These are phyloP conservation scores for Leptobrachium ailaonicum DNA, from an alignment of 2,113 vertebrate species.

Conservation along the genomic window DNA sequence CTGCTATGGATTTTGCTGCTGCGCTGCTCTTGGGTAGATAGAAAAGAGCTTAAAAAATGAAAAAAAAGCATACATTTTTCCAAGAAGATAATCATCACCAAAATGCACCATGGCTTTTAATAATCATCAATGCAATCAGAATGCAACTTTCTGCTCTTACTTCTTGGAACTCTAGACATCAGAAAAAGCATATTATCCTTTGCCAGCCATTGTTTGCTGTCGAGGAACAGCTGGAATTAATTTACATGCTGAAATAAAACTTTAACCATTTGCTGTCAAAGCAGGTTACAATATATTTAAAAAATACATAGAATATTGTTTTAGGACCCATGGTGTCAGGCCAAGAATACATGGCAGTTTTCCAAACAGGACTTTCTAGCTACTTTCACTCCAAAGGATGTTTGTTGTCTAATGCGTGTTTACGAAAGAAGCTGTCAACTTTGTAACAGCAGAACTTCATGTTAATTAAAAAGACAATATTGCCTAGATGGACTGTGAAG, in stretches of 20 bases:
- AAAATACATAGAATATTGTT: background rate
- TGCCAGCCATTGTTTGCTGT: conserved; percentile 6
- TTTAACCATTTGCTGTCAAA: conserved; percentile 1
- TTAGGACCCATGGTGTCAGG: background rate
- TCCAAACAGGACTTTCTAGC: conserved; percentile 4
- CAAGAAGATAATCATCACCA: background rate
- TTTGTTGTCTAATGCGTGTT: conserved; percentile 11
- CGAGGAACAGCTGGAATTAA: conserved; percentile 19
- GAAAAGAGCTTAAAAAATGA: background rate
- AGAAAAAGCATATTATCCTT: background rate
- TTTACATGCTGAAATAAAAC: background rate
- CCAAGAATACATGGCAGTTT: conserved; percentile 24
- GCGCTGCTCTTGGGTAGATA: background rate
- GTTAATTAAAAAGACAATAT: background rate
- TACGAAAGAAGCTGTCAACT: background rate
- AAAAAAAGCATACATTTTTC: background rate
- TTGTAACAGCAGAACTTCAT: background rate
- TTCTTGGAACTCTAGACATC: background rate
- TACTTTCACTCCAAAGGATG: background rate
- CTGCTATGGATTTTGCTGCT: conserved; percentile 1
- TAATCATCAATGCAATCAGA: background rate
- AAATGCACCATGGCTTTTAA: background rate
- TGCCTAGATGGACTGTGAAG: background rate
- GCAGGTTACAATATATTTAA: background rate
- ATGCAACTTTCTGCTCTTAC: background rate